phyloP scores from a whole-genome alignment of 2,888 invertebrate species.

The Xanthorhoe designata region DNA sequence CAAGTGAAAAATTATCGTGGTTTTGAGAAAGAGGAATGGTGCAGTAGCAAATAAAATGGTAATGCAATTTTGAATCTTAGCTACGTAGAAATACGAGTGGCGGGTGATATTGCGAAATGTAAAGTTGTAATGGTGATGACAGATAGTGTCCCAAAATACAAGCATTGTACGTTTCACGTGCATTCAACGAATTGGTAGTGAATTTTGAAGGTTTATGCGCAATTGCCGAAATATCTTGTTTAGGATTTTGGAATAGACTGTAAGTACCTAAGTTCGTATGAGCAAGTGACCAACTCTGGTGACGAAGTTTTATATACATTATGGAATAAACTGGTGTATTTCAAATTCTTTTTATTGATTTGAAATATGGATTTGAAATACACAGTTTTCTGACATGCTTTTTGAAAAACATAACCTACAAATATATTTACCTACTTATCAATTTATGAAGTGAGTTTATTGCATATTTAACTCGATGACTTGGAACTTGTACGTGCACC shows the following conservation, averaged over 20 bases:
- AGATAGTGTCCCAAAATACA: conserved; percentile 66
- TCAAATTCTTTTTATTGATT: no score
- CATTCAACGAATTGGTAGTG: conserved; percentile 74
- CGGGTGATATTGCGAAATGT: neutral
- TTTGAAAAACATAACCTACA: no score
- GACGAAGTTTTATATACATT: no score
- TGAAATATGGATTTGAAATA: no score
- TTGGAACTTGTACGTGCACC: no score
- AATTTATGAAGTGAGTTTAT: no score
- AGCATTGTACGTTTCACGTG: conserved; percentile 71
- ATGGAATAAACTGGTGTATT: no score
- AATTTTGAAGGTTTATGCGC: conserved; percentile 62
- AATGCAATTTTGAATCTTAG: conserved; percentile 45
- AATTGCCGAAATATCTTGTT: conserved; percentile 56
- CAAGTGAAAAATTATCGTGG: neutral
- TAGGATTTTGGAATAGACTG: conserved; percentile 42
- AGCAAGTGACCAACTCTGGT: no score
- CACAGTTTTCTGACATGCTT: no score
- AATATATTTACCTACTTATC: no score
- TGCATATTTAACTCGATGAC: no score
- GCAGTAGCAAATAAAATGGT: neutral
- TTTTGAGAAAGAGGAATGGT: neutral
- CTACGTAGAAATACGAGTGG: neutral
- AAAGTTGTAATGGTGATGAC: conserved; percentile 5
- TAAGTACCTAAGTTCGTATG: no score